Conservation (phyloP, 2,888 invertebrate species). For the Apamea crenata region DNA sequence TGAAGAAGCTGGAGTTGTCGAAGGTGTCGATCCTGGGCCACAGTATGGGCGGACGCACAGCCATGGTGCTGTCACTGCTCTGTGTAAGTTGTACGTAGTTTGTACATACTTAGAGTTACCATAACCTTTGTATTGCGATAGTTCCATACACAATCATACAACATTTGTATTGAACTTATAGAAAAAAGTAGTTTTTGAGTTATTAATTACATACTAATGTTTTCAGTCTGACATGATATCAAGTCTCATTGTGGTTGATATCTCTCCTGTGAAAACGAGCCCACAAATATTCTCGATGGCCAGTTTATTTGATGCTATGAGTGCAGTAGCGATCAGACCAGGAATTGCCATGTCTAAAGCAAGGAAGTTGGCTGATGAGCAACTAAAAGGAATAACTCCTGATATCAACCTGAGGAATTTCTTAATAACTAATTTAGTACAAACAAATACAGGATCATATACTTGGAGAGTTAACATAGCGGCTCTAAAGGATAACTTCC, state of each 20-base stretch:
- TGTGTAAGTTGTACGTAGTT: constrained; percentile 87
- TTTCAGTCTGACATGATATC: constrained; percentile 91
- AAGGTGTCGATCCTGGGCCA: constrained; percentile 95
- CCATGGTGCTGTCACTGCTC: constrained; percentile 95
- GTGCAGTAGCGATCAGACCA: constrained; percentile 90
- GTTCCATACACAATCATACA: neutral
- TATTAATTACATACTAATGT: neutral
- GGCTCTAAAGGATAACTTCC: constrained; percentile 92
- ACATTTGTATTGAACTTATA: neutral
- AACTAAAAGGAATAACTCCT: constrained; percentile 90
- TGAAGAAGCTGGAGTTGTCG: constrained; percentile 91
- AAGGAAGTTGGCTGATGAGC: constrained; percentile 91
- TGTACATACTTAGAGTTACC: constrained; percentile 40
- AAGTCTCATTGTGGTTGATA: constrained; percentile 93
- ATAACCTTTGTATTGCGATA: neutral
- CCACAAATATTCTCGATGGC: constrained; percentile 91
- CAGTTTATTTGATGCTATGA: constrained; percentile 92
- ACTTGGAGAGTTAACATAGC: constrained; percentile 96
- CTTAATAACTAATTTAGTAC: constrained; percentile 96
- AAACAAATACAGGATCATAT: constrained; percentile 91
- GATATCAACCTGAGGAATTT: constrained; percentile 93
- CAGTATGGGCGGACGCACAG: constrained; percentile 98
- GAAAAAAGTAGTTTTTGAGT: neutral
- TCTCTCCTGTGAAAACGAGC: constrained; percentile 92
- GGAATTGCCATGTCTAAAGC: constrained; percentile 93